Percentiles rank a stretch among this genome's conserved stretches.
Evolutionary conservation across 1,140 invertebrate genomes (phyloP).

Genomic region (Drosophila kepulauana): DNA sequence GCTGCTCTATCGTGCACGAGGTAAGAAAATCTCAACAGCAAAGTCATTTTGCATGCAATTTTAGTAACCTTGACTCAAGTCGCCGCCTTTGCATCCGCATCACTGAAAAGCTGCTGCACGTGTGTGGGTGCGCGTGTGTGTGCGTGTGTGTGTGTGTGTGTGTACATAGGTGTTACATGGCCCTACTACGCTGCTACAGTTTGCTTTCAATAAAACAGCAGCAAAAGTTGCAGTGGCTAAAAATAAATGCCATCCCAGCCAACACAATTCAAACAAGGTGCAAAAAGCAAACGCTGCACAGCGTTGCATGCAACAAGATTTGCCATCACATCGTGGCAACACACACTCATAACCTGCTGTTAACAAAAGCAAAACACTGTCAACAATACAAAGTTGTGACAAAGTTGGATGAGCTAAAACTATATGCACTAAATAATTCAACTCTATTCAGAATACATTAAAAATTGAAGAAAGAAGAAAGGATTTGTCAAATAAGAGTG

Average conservation of each 20-base stretch:
- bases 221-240: conserved; percentile 33
- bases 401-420: not conserved
- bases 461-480: too few relatives aligned
- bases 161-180: conserved; percentile 26
- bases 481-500: too few relatives aligned
- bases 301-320: not conserved
- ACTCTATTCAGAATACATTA: too few relatives aligned
- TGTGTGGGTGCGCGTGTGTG: not conserved
- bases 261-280: conserved; percentile 16
- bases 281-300: conserved; percentile 1
- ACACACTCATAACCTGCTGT: not conserved
- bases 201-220: conserved; percentile 25
- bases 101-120: not conserved
- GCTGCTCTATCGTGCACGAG: conserved; percentile 45
- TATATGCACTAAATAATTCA: too few relatives aligned
- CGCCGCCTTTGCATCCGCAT: conserved; percentile 21
- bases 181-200: not conserved
- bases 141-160: conserved; percentile 12
- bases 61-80: conserved; percentile 50
- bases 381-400: not conserved
- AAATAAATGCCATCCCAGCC: conserved; percentile 35
- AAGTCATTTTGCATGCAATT: conserved; percentile 57
- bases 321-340: not conserved
- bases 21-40: conserved; percentile 47
- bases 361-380: not conserved